Evolutionary conservation across 2,888 invertebrate genomes (phyloP).

Genomic region (Metopia argyrocephala): DNA sequence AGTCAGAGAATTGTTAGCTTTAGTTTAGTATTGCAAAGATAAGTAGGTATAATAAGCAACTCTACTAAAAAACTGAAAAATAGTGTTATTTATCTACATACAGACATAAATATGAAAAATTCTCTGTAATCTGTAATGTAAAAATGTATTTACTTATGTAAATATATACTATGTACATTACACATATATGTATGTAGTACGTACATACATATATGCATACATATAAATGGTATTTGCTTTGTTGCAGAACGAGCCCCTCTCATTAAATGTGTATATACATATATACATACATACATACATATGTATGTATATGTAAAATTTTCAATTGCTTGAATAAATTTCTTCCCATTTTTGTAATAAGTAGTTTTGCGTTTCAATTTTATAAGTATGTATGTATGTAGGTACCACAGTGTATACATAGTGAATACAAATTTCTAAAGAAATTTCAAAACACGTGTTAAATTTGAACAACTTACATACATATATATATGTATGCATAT

Average conservation of each 20-base stretch:
- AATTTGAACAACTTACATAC: neutral
- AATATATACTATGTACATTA: neutral
- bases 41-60: no score
- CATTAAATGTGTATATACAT: neutral
- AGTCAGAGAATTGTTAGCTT: neutral
- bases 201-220: neutral
- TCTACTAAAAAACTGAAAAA: no score
- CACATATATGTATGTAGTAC: neutral
- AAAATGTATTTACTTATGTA: neutral
- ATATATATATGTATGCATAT: neutral
- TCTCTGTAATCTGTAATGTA: no score
- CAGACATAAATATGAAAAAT: no score
- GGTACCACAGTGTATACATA: no score
- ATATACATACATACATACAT: neutral
- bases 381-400: no score
- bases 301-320: neutral
- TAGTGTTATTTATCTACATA: no score
- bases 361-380: neutral
- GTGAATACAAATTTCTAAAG: neutral
- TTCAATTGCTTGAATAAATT: neutral
- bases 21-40: neutral
- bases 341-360: neutral
- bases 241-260: conserved; percentile 20
- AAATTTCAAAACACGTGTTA: conserved; percentile 24
- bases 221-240: neutral